These are phyloP conservation scores for Philopotamus ludificatus DNA, from an alignment of 1,140 invertebrate species.

Conservation along the genomic window DNA sequence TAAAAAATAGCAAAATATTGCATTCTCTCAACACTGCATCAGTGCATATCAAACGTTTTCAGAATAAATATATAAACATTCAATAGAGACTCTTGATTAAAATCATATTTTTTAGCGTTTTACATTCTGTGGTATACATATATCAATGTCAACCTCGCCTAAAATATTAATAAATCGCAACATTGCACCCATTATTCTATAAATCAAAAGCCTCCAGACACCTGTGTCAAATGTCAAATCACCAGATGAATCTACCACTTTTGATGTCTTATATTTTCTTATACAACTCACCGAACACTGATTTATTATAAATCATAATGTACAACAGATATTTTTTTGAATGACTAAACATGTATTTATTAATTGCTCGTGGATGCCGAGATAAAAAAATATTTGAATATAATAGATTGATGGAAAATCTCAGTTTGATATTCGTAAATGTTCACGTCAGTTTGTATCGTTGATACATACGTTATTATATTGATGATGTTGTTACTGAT, in stretches of 20 bases:
- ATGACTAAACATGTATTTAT: no score
- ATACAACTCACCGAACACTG: background rate
- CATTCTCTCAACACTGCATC: background rate
- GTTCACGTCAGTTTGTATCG: no score
- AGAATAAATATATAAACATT: background rate
- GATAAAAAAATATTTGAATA: no score
- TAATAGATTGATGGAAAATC: no score
- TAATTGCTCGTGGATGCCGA: no score
- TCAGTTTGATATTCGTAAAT: no score
- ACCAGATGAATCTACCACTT: no score
- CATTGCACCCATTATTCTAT: background rate
- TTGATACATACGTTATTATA: no score
- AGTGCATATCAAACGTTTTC: background rate
- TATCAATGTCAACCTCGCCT: background rate
- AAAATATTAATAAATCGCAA: background rate
- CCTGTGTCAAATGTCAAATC: background rate
- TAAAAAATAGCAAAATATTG: conserved; percentile 22
- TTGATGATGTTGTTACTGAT: no score
- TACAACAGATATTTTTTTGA: background rate
- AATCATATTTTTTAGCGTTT: background rate
- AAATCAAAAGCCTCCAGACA: background rate
- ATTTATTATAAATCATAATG: background rate
- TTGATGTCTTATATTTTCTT: no score
- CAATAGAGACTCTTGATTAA: background rate
- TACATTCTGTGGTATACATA: background rate